Base-by-base conservation (phyloP, 2,113 vertebrate genomes). In the Upupa epops region DNA sequence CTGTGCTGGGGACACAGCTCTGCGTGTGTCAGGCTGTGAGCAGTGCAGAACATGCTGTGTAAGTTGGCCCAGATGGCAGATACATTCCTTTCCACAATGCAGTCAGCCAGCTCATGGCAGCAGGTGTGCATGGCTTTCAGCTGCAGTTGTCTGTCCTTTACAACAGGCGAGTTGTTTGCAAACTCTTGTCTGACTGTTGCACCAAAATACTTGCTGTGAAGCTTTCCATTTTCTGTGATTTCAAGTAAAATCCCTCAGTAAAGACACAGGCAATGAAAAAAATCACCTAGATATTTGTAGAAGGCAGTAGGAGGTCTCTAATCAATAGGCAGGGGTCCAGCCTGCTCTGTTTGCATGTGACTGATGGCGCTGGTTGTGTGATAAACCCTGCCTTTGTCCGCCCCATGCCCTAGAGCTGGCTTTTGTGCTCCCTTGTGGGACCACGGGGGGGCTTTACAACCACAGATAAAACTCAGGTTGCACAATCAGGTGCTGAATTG, bases 401-500 rank as follows among this genome's bases (percentile, higher is more conserved):
- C 77, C 31, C 11, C 6, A n/a, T 82, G 68, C 78, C 86, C 70
- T 82, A 52, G 54, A 79, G 86, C 54, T 75, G 40, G 17, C 73
- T 84, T 92, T 87, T 91, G 86, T 94, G 66, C 51, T 58, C 22
- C 74, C 78, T 84, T 32, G 58, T 42, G 55, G 55, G 74, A 56
- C 78, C 74, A 54, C 52, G 21, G 51, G 34, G 14, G 76, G 75
- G 88, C 90, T 77, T 73, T 74, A 80, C 75, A 81, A 66, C 77
- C 80, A 54, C 55, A 66, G 82, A 83, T 84, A 69, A 70, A 94
- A 85, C 31, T 60, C 77, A 73, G 84, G 74, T 83, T 92, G 71
- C 84, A 82, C 89, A 87, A 91, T 65, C 81, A 93, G 89, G 71
- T 76, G n/a, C 52, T 73, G 55, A 89, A 83, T 89, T 92, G 84